These are phyloP conservation scores for Smittia sp. DNA, from an alignment of 2,888 invertebrate species.

Conservation along the genomic window DNA sequence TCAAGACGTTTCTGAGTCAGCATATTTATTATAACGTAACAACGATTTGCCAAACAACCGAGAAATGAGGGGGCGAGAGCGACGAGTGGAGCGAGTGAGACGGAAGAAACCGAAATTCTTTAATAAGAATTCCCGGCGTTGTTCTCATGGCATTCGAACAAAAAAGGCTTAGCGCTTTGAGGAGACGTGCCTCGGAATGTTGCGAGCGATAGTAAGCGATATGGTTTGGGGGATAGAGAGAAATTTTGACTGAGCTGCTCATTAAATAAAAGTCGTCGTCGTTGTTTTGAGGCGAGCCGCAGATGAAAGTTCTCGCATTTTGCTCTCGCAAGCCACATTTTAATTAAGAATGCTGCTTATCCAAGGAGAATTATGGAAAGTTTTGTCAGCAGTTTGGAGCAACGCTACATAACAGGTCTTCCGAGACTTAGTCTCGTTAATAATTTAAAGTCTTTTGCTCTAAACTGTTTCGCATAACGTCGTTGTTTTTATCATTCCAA, in stretches of 20 bases:
- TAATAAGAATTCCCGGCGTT: background rate
- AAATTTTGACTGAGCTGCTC: slow-evolving; percentile 1
- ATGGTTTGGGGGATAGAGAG: background rate
- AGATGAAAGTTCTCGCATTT: background rate
- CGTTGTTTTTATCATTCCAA: background rate
- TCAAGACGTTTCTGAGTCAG: background rate
- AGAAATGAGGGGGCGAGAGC: background rate
- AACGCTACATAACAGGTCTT: background rate
- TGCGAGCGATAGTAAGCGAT: background rate
- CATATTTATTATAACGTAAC: background rate
- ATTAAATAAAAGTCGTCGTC: slow-evolving; percentile 18
- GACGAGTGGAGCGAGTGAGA: background rate
- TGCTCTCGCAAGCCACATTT: slow-evolving; percentile 10
- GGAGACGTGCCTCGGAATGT: slow-evolving; percentile 8
- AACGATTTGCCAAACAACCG: background rate
- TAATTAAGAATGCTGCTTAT: slow-evolving; percentile 19
- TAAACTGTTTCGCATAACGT: background rate
- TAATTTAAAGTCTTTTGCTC: background rate
- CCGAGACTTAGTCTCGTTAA: background rate
- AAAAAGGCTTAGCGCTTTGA: slow-evolving; percentile 5
- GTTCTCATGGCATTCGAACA: background rate
- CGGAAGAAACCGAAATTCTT: background rate
- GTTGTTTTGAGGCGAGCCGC: background rate
- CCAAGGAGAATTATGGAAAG: slow-evolving; percentile 10
- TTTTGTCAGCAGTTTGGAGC: background rate